Evolutionary conservation across 53 echinoderm and acorn worm genomes (phyloP).

Genomic region (Arbacia lixula): DNA sequence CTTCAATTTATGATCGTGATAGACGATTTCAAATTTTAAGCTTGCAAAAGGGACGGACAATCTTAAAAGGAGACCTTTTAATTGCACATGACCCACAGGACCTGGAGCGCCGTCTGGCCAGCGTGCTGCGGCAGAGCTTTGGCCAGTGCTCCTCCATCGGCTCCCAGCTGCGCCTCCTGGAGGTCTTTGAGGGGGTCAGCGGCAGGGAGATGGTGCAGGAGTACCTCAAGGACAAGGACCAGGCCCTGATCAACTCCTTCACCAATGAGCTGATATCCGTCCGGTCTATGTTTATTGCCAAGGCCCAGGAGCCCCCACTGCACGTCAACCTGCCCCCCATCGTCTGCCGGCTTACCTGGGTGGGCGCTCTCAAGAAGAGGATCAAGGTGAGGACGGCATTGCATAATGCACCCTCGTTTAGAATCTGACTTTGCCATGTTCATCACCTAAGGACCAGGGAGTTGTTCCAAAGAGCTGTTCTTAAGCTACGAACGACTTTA

Average conservation of each 20-base stretch:
- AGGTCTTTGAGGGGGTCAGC: slow-evolving; percentile 98
- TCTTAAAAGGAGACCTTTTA: too few species aligned
- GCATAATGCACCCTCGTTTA: too few species aligned
- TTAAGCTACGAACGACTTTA: too few species aligned
- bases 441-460: too few species aligned
- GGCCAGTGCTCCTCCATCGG: slow-evolving; percentile 96
- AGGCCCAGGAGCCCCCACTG: slow-evolving; percentile 70
- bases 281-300: slow-evolving; percentile 82
- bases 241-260: slow-evolving; percentile 84
- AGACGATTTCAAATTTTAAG: too few species aligned
- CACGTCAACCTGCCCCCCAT: slow-evolving; percentile 87
- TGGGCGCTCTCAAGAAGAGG: slow-evolving; percentile 82
- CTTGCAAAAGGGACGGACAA: too few species aligned
- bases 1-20: too few species aligned
- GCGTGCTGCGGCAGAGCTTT: slow-evolving; percentile 96
- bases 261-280: slow-evolving; percentile 91
- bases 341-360: slow-evolving; percentile 94
- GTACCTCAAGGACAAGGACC: slow-evolving; percentile 95
- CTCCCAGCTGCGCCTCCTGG: slow-evolving; percentile 91
- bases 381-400: slow-evolving; percentile 86
- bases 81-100: slow-evolving; percentile 68
- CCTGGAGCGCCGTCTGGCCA: slow-evolving; percentile 83
- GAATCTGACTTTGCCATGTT: too few species aligned
- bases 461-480: too few species aligned
- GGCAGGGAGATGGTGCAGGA: slow-evolving; percentile 97